Evolutionary conservation across 2,113 vertebrate genomes (phyloP).

Genomic region (Sminthopsis crassicaudata): DNA sequence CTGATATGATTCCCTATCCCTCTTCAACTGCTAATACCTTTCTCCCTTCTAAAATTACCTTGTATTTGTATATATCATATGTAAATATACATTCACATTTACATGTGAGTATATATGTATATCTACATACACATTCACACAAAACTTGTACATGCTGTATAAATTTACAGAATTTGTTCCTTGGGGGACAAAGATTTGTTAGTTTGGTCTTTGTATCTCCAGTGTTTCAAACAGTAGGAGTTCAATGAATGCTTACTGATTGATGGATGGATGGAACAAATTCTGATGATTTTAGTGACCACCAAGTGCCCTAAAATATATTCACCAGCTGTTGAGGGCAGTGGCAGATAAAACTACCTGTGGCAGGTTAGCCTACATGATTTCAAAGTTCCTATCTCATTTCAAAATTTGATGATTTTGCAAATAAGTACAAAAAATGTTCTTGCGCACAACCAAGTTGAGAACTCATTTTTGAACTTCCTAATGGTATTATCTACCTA

Average conservation of each 20-base stretch:
- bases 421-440: background rate
- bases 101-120: no score
- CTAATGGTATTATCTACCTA: background rate
- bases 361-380: background rate
- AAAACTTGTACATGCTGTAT: background rate
- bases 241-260: background rate
- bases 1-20: background rate
- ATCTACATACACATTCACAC: no score
- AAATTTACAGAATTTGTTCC: background rate
- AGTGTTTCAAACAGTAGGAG: background rate
- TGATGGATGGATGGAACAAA: background rate
- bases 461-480: background rate
- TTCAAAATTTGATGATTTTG: background rate
- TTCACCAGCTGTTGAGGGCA: background rate
- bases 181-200: background rate
- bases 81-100: no score
- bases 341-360: background rate
- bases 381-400: background rate
- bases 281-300: background rate
- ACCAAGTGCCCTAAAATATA: background rate
- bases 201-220: background rate
- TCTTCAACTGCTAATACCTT: no score
- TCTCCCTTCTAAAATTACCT: no score
- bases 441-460: background rate
- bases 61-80: background rate